Base-by-base conservation (phyloP, 2,797 vertebrate species). In the Acipenser ruthenus region DNA sequence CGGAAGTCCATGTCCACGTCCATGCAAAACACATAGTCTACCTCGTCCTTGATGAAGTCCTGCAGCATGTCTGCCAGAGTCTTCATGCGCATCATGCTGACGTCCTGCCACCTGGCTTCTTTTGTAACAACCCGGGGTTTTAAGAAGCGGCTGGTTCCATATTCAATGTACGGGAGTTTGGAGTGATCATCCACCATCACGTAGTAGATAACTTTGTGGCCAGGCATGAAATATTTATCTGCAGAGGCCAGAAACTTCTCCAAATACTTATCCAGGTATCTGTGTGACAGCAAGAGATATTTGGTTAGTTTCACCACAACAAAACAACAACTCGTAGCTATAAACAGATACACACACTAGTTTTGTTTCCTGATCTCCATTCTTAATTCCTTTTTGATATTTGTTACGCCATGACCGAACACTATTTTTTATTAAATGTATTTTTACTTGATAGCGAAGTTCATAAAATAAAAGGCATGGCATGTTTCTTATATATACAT, bases 11-110 rank as follows among this genome's bases (percentile, higher is more conserved):
- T 77, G 61, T 79, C 79, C 15, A 82, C 75, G 0, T 82, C 78
- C 76, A 82, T 77, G 64, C 79, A 82, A 70, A 81, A 81, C 55
- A 82, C 71, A 63, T 79, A 80, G 66, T 79, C 71, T 0, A 78
- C 80, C 59, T 81, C 72, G 0, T 72, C 62, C 60, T 69, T 72
- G 66, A 82, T 80, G 64, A 73, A 71, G 9, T 58, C 10, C n/a
- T 67, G 48, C 0, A 82, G 77, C 67, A 78, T 76, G 6, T 82
- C 75, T 15, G 61, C 69, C 0, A 81, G 78, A 48, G 58, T 78
- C 62, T 76, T 74, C 79, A 80, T 79, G 5, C 74, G 73, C 79
- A 77, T 79, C 79, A 79, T 81, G 56, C 76, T 79, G 65, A 80
- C 69, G 60, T 82, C 79, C 63, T 82, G 79, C 80, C 80, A 79